Evolutionary conservation across 2,888 invertebrate genomes (phyloP), one percentile per base, ranked within the genome.

Genomic region (Hydriomena furcata): DNA sequence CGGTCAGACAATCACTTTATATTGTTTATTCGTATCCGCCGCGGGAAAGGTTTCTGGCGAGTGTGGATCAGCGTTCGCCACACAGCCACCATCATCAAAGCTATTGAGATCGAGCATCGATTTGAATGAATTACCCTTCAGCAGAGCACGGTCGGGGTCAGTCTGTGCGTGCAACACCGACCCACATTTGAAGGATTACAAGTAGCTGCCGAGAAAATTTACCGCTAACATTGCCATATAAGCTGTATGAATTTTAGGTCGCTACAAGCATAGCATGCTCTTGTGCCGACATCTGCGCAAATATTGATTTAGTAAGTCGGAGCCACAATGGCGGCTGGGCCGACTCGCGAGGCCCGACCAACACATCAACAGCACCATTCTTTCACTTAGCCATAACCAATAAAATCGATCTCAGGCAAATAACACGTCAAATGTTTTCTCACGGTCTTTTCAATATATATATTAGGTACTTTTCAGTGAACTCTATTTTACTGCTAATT

Each of bases 161-260:
- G 79, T 77, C 75, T 80, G 79, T 85, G 87, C 85, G 86, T 88
- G 82, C 83, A 83, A 71, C 75, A 73, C 67, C 87, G 90, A 87
- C 90, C 90, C 79, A 90, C 89, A 86, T 90, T 83, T 85, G 82
- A 82, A 87, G 85, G 87, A 86, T 85, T 82, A 86, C 85, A 86
- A 88, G 89, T 89, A 88, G 89, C 87, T 80, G 82, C 81, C 72
- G 82, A 89, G 90, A 88, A 83, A 88, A 85, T 89, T 88, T 90
- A 90, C 90, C 90, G 90, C 88, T 90, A 90, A 78, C 88, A 77
- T 86, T 80, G 82, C 89, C 89, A 88, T 90, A 90, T 89, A 89
- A 87, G 87, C 84, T 82, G 85, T 86, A 86, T 86, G 88, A 87
- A 86, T 89, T 89, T 90, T 89, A 89, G 90, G 90, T 90, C 90